phyloP scores from a whole-genome alignment of 2,888 invertebrate species.

The Glaucopsyche alexis region DNA sequence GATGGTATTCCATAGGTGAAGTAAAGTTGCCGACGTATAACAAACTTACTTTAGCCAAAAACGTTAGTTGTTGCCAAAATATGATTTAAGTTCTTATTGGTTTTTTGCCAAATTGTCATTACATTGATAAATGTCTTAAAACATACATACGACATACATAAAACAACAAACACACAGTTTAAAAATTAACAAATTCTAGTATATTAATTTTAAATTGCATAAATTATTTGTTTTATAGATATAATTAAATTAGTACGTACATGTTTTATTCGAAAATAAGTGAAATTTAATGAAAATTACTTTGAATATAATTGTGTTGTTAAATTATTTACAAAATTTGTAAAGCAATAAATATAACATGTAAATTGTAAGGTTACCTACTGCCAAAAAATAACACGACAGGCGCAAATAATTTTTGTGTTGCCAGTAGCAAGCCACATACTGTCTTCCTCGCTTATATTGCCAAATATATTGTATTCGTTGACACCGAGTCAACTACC shows the following conservation, averaged over 20 bases:
- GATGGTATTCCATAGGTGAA: conserved; percentile 2
- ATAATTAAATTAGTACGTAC: neutral
- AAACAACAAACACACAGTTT: neutral
- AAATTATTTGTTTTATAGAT: neutral
- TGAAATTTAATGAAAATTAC: neutral
- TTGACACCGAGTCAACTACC: neutral
- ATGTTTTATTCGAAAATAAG: neutral
- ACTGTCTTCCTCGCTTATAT: conserved; percentile 19
- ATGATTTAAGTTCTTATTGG: neutral
- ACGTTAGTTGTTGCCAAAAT: neutral
- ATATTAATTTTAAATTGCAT: neutral
- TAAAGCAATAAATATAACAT: neutral
- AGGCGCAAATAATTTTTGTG: neutral
- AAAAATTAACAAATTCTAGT: neutral
- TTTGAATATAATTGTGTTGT: neutral
- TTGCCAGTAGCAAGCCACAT: conserved; percentile 1
- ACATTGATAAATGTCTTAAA: conserved; percentile 7
- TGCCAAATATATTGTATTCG: conserved; percentile 8
- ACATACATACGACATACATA: neutral
- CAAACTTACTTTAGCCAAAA: neutral
- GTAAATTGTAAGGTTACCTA: neutral
- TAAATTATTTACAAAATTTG: neutral
- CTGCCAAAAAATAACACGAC: conserved; percentile 1
- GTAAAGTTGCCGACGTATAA: neutral
- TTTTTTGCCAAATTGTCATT: neutral